These are phyloP conservation scores for Palythoa caribaeorum DNA, from an alignment of 92 coral and sea anemone species.

Conservation along the genomic window DNA sequence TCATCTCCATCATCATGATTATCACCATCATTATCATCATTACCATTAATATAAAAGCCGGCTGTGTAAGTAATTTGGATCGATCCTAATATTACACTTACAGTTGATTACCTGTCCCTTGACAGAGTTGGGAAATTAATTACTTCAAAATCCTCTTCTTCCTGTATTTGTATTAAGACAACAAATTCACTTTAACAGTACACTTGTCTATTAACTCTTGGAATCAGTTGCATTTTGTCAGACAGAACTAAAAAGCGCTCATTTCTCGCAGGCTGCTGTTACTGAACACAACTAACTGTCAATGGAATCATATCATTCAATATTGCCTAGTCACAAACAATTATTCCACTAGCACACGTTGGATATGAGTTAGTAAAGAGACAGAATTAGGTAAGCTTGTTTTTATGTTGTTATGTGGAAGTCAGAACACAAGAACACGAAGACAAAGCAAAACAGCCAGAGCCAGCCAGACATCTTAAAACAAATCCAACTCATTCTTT, in stretches of 20 bases:
- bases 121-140: conserved; percentile 64
- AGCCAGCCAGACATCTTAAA: too few species aligned
- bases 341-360: too few species aligned
- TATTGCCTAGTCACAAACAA: too few species aligned
- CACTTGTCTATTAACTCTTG: neutral
- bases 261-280: too few species aligned
- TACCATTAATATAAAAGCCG: neutral
- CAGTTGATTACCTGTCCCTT: conserved; percentile 43
- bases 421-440: too few species aligned
- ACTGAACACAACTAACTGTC: too few species aligned
- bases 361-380: too few species aligned
- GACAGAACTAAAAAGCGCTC: neutral
- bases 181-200: neutral
- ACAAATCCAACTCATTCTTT: too few species aligned
- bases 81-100: neutral
- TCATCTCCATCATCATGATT: neutral
- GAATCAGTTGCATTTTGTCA: neutral
- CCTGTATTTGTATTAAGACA: conserved; percentile 46
- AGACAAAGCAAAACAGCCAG: too few species aligned
- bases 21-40: neutral
- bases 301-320: too few species aligned
- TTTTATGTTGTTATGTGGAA: too few species aligned
- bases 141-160: conserved; percentile 91
- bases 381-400: too few species aligned
- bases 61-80: neutral